Base-by-base conservation (phyloP, 2,113 vertebrate genomes). In the Nannospalax galili region DNA sequence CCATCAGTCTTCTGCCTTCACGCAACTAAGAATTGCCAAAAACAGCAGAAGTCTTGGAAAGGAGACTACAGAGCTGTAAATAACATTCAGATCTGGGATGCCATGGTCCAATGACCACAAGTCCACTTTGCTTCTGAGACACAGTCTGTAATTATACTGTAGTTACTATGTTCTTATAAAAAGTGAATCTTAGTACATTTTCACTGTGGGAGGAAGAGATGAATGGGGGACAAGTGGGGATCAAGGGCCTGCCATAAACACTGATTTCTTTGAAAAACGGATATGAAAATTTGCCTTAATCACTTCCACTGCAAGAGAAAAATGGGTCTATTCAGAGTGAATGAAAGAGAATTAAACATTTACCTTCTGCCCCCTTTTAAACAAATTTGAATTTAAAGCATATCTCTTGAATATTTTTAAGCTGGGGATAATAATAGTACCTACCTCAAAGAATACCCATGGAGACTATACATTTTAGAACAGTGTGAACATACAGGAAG, bases 321-420 rank as follows among this genome's bases (percentile, higher is more conserved):
- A 73, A 48, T 20, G 7, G 78, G 7, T 56, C 37, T 69, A 11
- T 58, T 87, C 28, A 4, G 24, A 67, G 11, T 81, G 15, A 93
- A 77, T 67, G 75, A 77, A 74, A 32, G 24, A 52, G 93, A 24
- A 78, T 42, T 79, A 88, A 4, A 88, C 28, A 65, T 19, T 5
- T 67, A 90, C 84, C 48, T 93, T 93, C 10, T 91, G 82, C 30
- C 45, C 26, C 65, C 69, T 56, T 84, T 35, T 91, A 88, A 93
- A 93, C 58, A 96, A 62, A 93, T 74, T 78, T 85, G 32, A 80
- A 85, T 70, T 88, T 70, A 75, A 72, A 90, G 72, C 30, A 84
- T 80, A 75, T 32, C 48, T 79, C 4, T 60, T 78, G 77, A 82
- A 69, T 85, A 28, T 56, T 85, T 93, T 7, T 74, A 82, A 42